Evolutionary conservation across 1,140 invertebrate species (phyloP), one percentile per base, ranked within the genome.

Genomic region (Lordiphosa mommai): DNA sequence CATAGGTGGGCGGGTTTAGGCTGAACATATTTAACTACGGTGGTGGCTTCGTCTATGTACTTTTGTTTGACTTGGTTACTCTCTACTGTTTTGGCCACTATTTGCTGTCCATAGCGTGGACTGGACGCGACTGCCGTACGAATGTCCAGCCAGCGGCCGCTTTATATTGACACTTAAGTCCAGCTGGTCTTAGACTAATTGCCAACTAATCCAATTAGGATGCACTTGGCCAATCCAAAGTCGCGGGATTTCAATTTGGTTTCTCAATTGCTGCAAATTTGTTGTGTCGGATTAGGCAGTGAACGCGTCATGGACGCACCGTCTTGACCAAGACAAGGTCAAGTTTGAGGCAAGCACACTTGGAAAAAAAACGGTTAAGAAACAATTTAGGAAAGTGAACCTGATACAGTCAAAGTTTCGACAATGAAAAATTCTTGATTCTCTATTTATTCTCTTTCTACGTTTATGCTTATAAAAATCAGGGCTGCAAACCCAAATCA

Each of bases 201-300:
- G 77, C 79, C 53, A 37, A 17, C 57, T 77, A 84, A 84, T 84
- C 77, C 72, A 84, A 84, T 84, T 84, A 76, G 29, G 7, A 9
- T 5, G 13, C 68, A 71, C 71, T 82, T 80, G 76, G 52, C 60
- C 74, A 79, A 80, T 80, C 66, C 66, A 53, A 58, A 82, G 65
- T 61, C 47, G 37, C 20, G 47, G 43, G 43, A 64, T 68, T 72
- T 59, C 23, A 30, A 58, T 50, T 69, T 68, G 36, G 33, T 61
- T 48, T 61, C 53, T 66, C 76, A 66, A 82, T 82, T 76, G 77
- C 57, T 44, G 49, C 16, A 41, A 57, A 66, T 70, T 76, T 76
- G 60, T 51, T 44, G 51, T 53, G 68, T 72, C 60, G 77, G 77
- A 84, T 84, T 84, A 84, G 49, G 10, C 44, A 17, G 14, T 13